Evolutionary conservation across 2,113 vertebrate species (phyloP), one percentile per base, ranked within the genome.

Genomic region (Callipepla squamata): DNA sequence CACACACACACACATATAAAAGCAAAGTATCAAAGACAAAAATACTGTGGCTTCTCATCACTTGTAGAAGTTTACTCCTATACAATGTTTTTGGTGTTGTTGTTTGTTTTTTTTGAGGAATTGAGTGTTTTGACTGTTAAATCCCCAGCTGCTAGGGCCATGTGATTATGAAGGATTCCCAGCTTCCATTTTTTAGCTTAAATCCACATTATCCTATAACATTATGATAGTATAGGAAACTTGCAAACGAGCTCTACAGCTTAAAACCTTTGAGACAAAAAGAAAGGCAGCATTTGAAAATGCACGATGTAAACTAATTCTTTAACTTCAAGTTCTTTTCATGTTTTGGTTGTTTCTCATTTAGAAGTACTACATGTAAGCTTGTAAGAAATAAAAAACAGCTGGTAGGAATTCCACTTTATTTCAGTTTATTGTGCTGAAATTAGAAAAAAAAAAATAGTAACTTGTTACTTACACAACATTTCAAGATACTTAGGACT

Each of bases 331-430:
- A 57, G 16, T 12, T 8, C 25, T 85, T 53, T 38, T 28, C 65
- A 59, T 58, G 8, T 44, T 4, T 17, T 57, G 8, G 45, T 72
- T 85, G 26, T 53, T 90, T 73, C 55, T 74, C 17, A 11, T 59
- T 65, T 40, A 77, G 55, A 23, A 66, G 26, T 26, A 61, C 61
- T 5, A 16, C 11, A 16, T 34, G 18, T 5, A 75, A 38, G 8
- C 47, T 36, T 3, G 2, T 32, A 19, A 20, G 32, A 57, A 28
- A n/a, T 28, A 11, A 26, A 19, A 11, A 19, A 0, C 14, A 53
- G 8, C 51, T 17, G 15, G 11, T 32, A 44, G 30, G 30, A 47
- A 15, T 9, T 5, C 13, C 30, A 63, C 53, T 75, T 55, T 36
- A 26, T 44, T 12, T 80, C 76, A 61, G 17, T 68, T 73, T 70